Percentiles rank a stretch among this genome's conserved stretches.
Conservation (phyloP, 2,888 invertebrate species). For the Andrena chrysosceles region DNA sequence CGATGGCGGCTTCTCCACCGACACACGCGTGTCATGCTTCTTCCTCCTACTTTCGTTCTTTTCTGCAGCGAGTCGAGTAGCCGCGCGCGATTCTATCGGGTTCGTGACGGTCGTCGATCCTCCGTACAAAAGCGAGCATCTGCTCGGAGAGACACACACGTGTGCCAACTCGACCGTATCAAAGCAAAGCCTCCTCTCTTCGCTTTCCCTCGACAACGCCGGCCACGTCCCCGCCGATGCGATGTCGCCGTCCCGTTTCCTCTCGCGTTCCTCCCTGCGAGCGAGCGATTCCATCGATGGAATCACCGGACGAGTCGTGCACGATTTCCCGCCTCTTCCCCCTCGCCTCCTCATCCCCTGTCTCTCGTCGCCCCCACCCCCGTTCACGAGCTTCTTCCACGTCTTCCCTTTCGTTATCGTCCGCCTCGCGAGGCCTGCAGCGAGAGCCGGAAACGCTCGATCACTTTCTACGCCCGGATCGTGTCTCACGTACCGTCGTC, state of each 20-base stretch:
- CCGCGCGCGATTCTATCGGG: slow-evolving; percentile 52
- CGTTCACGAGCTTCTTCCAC: slow-evolving; percentile 2
- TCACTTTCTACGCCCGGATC: slow-evolving; percentile 69
- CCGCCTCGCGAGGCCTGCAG: slow-evolving; percentile 5
- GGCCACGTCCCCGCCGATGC: slow-evolving; percentile 10
- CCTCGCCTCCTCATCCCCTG: no score
- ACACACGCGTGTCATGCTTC: slow-evolving; percentile 31
- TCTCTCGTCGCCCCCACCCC: not conserved
- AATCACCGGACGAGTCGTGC: not conserved
- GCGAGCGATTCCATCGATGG: not conserved
- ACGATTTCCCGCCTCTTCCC: slow-evolving; percentile 2
- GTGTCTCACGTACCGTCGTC: slow-evolving; percentile 55
- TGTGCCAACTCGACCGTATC: slow-evolving; percentile 60
- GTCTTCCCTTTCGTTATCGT: slow-evolving; percentile 60
- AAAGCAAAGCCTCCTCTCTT: slow-evolving; percentile 20
- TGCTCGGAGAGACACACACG: slow-evolving; percentile 49
- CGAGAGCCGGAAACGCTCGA: slow-evolving; percentile 60
- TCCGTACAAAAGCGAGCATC: slow-evolving; percentile 50
- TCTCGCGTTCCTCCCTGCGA: not conserved
- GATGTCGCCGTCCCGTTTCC: not conserved
- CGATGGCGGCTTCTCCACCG: slow-evolving; percentile 3
- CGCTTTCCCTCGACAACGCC: slow-evolving; percentile 44
- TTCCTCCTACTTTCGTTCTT: not conserved
- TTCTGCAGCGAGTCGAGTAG: slow-evolving; percentile 16
- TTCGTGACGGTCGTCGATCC: slow-evolving; percentile 60